These are phyloP conservation scores for Chrysochloris asiatica DNA, from an alignment of 2,113 vertebrate species.

Conservation along the genomic window DNA sequence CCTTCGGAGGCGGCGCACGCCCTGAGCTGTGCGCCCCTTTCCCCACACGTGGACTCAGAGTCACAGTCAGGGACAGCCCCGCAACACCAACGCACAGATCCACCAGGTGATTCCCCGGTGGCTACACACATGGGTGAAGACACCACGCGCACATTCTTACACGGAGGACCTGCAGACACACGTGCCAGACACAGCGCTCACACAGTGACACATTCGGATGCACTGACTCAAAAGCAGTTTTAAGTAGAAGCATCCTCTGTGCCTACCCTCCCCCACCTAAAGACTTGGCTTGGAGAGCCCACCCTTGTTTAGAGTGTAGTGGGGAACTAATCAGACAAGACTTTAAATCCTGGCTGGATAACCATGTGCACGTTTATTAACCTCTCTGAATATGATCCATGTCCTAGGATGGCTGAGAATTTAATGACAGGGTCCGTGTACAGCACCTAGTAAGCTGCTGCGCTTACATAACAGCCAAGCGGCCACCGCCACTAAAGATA, in stretches of 20 bases:
- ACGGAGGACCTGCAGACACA: background rate
- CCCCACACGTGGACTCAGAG: background rate
- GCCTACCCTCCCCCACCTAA: background rate
- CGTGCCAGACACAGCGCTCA: background rate
- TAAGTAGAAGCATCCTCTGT: background rate
- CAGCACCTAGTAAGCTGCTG: background rate
- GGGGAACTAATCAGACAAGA: too few species aligned
- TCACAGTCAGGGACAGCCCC: background rate
- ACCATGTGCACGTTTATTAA: background rate
- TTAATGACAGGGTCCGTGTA: background rate
- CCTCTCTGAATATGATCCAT: background rate
- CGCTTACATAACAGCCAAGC: background rate
- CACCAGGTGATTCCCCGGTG: background rate
- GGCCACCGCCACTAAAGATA: background rate
- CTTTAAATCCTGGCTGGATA: background rate
- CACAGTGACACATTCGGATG: background rate
- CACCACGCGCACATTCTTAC: background rate
- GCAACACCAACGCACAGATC: background rate
- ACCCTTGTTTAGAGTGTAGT: too few species aligned
- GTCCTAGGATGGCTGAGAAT: background rate
- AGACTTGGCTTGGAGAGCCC: background rate
- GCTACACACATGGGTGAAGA: background rate
- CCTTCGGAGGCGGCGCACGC: conserved; percentile 33
- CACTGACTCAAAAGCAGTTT: background rate
- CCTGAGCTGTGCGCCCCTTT: too few species aligned